Conservation (phyloP, 2,797 vertebrate genomes). For the Buceros bicornis region DNA sequence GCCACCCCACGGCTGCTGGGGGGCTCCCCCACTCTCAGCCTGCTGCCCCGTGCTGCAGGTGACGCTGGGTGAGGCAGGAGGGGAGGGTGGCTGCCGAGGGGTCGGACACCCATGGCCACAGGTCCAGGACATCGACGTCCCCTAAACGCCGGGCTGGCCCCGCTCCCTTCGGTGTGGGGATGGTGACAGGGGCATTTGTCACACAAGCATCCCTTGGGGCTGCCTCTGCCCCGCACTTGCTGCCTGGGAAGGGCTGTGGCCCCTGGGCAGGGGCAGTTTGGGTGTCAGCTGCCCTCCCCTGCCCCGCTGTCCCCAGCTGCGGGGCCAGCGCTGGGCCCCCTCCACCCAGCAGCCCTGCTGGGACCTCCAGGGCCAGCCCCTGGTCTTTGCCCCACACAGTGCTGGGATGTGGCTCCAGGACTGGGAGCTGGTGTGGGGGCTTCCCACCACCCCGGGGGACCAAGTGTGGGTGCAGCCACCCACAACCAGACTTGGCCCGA, state of each 20-base stretch:
- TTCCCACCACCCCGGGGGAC: fast-evolving
- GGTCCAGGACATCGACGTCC: fast-evolving
- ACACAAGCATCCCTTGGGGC: background rate
- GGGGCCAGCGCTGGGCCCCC: background rate
- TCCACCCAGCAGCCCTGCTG: background rate
- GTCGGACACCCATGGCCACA: fast-evolving
- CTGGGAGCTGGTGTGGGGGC: fast-evolving
- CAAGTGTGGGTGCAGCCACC: background rate
- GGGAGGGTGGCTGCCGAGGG: background rate
- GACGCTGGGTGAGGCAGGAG: background rate
- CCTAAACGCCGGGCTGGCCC: fast-evolving
- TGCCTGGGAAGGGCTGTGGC: background rate
- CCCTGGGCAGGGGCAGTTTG: background rate
- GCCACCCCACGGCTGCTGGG: background rate
- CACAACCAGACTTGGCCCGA: fast-evolving
- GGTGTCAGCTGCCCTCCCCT: too few species aligned
- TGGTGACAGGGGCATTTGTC: background rate
- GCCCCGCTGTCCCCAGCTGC: background rate
- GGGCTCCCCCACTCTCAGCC: background rate
- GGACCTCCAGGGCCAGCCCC: background rate
- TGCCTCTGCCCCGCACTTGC: background rate
- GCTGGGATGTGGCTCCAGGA: background rate
- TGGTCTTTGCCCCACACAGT: background rate
- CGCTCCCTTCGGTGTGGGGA: fast-evolving
- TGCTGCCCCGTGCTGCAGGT: fast-evolving